Base-by-base conservation (phyloP, 2,888 invertebrate genomes). In the Plebejus melissa region DNA sequence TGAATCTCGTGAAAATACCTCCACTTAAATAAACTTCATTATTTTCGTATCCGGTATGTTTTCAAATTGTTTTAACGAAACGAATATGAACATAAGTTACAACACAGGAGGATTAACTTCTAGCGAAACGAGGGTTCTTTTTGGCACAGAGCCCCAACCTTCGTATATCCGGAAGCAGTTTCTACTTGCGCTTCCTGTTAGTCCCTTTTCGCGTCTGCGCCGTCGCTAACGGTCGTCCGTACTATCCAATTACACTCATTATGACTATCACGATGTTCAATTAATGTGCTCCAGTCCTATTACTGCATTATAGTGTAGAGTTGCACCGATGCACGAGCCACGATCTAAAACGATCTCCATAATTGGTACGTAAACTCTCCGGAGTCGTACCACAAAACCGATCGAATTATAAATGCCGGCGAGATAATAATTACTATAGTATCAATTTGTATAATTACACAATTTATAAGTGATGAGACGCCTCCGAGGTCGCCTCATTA, bases 221-320 rank as follows among this genome's bases (percentile, higher is more conserved):
- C 70, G 69, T 69, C 70, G 46, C 54, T 72, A 72, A 72, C 72
- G 50, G 72, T 72, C 11, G 72, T 50, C 50, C 72, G 32, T 32
- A 54, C 71, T 72, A 54, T 72, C 50, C 72, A 72, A 72, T 72
- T 72, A 72, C 72, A 72, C 50, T 32, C 32, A 72, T 50, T 32
- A 32, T 70, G 11, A 70, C 70, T 70, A 70, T 70, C 70, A 70
- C 70, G 70, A 41, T 70, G 70, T 70, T 70, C 41, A 70, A 70
- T 54, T 50, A 54, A 72, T 72, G 50, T 32, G 71, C 71, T 71
- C 28, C 32, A 32, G 32, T 32, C 32, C 28, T 46, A 50, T 71
- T 71, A 71, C 71, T 46, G 46, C 71, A 71, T 71, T 71, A 46
- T 46, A 50, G 41, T 46, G 46, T 50, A 71, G 22, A 71, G 28